A percentile compares a stretch with the other conserved stretches of the same genome.
These are phyloP conservation scores for Antitype chi DNA, from an alignment of 2,888 invertebrate species.

Conservation along the genomic window DNA sequence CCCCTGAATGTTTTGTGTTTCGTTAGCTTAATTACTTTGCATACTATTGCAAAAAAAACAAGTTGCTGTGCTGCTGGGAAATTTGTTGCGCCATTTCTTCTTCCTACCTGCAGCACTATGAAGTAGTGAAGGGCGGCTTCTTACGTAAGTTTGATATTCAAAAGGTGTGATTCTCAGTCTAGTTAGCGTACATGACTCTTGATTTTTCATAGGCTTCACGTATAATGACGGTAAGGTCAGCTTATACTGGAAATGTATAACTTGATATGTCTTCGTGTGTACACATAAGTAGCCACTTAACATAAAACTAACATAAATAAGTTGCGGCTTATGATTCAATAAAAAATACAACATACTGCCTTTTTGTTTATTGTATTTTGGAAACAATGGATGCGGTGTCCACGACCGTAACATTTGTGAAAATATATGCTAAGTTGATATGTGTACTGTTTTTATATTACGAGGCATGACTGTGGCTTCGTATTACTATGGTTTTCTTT, in stretches of 20 bases:
- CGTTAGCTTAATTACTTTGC: too few species aligned
- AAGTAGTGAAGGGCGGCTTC: too few species aligned
- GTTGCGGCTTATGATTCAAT: slow-evolving; percentile 60
- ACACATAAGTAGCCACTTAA: slow-evolving; percentile 38
- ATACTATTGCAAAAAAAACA: too few species aligned
- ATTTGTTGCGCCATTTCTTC: neutral
- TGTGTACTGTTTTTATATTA: slow-evolving; percentile 41
- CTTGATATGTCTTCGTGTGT: slow-evolving; percentile 3
- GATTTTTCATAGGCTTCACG: too few species aligned
- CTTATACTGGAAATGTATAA: neutral
- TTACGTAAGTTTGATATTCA: neutral
- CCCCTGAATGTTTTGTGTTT: too few species aligned
- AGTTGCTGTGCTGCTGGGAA: neutral
- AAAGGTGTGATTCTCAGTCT: neutral
- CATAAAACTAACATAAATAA: slow-evolving; percentile 61
- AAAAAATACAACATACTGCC: slow-evolving; percentile 54
- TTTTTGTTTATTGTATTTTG: slow-evolving; percentile 53
- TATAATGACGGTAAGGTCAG: neutral
- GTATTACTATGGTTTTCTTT: slow-evolving; percentile 19
- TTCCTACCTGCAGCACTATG: neutral
- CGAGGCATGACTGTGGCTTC: slow-evolving; percentile 8
- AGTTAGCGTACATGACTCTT: neutral
- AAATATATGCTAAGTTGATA: slow-evolving; percentile 50
- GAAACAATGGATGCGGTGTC: slow-evolving; percentile 64
- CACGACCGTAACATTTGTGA: slow-evolving; percentile 50